Evolutionary conservation across 2,888 invertebrate species (phyloP), one percentile per base, ranked within the genome.

Genomic region (Thecophora atra): DNA sequence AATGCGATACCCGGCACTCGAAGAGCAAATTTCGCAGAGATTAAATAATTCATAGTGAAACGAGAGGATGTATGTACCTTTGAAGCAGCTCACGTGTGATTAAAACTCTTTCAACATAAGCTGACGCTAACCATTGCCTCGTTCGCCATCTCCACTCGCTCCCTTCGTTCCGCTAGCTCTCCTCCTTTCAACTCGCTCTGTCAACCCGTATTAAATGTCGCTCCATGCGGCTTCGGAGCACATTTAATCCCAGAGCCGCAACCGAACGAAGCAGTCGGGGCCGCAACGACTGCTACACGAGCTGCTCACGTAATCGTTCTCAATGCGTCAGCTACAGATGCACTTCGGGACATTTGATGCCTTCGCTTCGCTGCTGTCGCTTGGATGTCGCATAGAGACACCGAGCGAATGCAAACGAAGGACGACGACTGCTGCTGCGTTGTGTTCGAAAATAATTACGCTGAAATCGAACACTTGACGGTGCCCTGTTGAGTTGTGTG

Each of bases 81-180:
- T 11, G 47, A 47, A 47, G 47, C 47, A n/a, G 15, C 56, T n/a
- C 37, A 54, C 54, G 60, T 68, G 56, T 69, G 60, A 69, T 69
- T 69, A 60, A 69, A 69, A 69, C 68, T 69, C 58, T 58, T 69
- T 58, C 58, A 60, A 60, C 68, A 58, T 69, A 51, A 51, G 52
- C 66, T 60, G 42, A 44, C 42, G 44, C 37, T 47, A 24, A 69
- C 58, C 37, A 56, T 69, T 28, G 4, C 19, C 13, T 54, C 67
- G 24, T 56, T n/a, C 44, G 17, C 24, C 47, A 2, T n/a, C 7
- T 8, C 52, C 15, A 47, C 2, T 17, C 47, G 4, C 47, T 47
- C 5, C 47, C 47, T 17, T 47, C 47, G 17, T 17, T 47, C 47
- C 56, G 5, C 26, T 24, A 24, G 1, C 5, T 52, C 17, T 30